Percentiles rank a stretch among this genome's conserved stretches.
Evolutionary conservation across 2,113 vertebrate species (phyloP).

Genomic region (Pelmatolapia mariae): DNA sequence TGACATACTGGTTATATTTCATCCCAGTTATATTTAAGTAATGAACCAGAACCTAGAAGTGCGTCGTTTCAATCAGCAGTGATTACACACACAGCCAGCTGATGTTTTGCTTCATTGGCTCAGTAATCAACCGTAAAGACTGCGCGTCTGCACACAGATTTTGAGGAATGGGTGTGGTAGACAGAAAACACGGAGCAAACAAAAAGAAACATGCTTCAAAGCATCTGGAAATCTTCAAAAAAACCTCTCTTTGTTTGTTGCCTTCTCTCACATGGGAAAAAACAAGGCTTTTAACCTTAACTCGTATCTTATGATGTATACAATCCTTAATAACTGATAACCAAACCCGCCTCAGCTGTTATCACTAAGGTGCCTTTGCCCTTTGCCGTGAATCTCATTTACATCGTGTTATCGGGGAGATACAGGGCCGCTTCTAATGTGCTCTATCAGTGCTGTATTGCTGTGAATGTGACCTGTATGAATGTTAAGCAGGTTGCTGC

Average conservation of each 20-base stretch:
- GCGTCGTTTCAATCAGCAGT: background rate
- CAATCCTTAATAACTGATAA: background rate
- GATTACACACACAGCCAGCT: background rate
- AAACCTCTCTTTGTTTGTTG: background rate
- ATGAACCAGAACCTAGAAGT: background rate
- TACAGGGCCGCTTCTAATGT: background rate
- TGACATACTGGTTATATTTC: background rate
- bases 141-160: background rate
- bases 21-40: background rate
- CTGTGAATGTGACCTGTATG: slow-evolving; percentile 11
- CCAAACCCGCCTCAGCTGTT: background rate
- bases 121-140: background rate
- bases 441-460: background rate
- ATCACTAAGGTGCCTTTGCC: background rate
- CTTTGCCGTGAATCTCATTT: background rate
- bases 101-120: background rate
- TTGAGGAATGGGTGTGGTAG: background rate
- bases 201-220: background rate
- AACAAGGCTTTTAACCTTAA: background rate
- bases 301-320: background rate
- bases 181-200: background rate
- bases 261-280: background rate
- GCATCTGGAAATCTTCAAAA: background rate
- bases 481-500: slow-evolving; percentile 26
- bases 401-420: background rate